A percentile compares a stretch with the other conserved stretches of the same genome.
These are phyloP conservation scores for Climacteris rufus DNA, from an alignment of 2,113 vertebrate genomes.

Conservation along the genomic window DNA sequence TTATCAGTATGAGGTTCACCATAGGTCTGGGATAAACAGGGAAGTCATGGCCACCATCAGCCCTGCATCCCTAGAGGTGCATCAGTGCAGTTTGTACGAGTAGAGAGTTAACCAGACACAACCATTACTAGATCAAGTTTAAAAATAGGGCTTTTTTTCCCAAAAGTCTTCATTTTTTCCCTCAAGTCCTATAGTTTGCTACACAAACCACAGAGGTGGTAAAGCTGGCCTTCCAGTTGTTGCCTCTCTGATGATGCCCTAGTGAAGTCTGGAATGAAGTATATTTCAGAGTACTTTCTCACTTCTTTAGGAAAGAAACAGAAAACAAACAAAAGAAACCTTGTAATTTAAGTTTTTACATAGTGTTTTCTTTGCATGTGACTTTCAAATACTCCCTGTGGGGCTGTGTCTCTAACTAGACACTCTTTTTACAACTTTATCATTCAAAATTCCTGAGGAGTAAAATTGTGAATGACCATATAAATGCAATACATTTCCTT, in stretches of 20 bases:
- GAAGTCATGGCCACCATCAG: neutral
- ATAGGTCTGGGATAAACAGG: neutral
- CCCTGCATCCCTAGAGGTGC: neutral
- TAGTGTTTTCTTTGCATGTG: neutral
- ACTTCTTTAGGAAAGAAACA: neutral
- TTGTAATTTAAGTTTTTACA: neutral
- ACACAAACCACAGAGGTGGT: neutral
- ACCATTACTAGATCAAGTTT: neutral
- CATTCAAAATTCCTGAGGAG: neutral
- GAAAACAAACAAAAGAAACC: neutral
- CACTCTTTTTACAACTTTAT: neutral
- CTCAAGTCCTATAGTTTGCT: neutral
- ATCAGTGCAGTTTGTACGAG: neutral
- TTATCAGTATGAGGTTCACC: neutral
- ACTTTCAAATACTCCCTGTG: neutral
- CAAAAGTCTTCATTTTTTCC: neutral
- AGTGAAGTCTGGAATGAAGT: neutral
- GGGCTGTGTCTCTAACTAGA: neutral
- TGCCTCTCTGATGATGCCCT: neutral
- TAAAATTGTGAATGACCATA: neutral
- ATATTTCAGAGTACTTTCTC: neutral
- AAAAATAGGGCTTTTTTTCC: neutral
- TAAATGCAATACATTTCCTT: neutral
- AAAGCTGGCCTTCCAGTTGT: neutral
- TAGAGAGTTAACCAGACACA: neutral